Evolutionary conservation across 1,140 invertebrate genomes (phyloP).

Genomic region (Aculops lycopersici): DNA sequence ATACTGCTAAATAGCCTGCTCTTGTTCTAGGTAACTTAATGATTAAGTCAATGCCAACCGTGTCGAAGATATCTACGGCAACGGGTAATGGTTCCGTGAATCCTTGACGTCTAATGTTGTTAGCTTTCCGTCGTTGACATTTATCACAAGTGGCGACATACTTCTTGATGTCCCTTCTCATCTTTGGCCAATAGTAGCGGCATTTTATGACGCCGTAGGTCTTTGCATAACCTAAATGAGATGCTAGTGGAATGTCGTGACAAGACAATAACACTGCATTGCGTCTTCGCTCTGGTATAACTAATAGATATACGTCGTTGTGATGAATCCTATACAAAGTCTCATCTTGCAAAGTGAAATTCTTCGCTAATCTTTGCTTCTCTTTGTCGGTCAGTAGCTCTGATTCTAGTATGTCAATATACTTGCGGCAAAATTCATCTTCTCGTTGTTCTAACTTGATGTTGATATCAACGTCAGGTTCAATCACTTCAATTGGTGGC

Average conservation of each 20-base stretch:
- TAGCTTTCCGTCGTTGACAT: background rate
- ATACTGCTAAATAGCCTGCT: background rate
- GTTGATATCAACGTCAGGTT: background rate
- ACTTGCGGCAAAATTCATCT: background rate
- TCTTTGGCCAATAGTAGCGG: conserved; percentile 4
- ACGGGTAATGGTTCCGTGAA: conserved; percentile 32
- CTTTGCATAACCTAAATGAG: conserved; percentile 4
- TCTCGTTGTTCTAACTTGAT: conserved; percentile 1
- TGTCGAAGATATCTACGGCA: conserved; percentile 13
- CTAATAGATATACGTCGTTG: background rate
- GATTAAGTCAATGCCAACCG: background rate
- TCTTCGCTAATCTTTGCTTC: background rate
- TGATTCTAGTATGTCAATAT: background rate
- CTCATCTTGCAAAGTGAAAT: background rate
- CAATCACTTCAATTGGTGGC: background rate
- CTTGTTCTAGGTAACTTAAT: background rate
- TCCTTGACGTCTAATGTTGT: background rate
- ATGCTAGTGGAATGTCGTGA: conserved; percentile 2
- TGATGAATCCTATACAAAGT: background rate
- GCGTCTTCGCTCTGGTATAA: background rate
- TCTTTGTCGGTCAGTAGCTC: background rate
- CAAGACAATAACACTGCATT: background rate
- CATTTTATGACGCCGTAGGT: background rate
- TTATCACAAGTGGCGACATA: background rate
- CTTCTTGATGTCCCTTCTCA: background rate